phyloP scores from a whole-genome alignment of 2,797 vertebrate species.

The Momotus momota region DNA sequence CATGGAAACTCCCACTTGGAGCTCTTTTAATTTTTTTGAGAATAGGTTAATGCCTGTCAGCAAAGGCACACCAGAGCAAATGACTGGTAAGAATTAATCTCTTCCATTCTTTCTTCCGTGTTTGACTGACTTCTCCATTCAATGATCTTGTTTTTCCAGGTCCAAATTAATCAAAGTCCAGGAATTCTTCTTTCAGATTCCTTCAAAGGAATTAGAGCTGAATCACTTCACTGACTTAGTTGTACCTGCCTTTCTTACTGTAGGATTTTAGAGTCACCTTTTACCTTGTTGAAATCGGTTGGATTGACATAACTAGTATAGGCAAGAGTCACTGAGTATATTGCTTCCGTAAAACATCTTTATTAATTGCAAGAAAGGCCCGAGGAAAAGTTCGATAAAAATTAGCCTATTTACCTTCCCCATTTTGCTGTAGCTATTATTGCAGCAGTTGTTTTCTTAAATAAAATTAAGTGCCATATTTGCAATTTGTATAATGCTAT shows the following conservation, averaged over 20 bases:
- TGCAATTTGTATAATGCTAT: constrained; percentile 34
- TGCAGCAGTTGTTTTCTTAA: constrained; percentile 22
- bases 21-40: not conserved
- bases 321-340: not conserved
- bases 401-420: not conserved
- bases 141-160: not conserved
- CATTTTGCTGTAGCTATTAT: not conserved
- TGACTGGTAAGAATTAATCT: not conserved
- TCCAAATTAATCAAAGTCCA: not conserved
- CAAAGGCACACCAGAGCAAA: not conserved
- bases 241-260: not conserved
- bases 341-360: not conserved
- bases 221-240: not conserved
- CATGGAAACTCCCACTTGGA: not conserved
- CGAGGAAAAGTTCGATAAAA: not conserved
- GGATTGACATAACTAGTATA: not conserved
- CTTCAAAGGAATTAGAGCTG: not conserved
- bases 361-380: not conserved
- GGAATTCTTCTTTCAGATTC: not conserved
- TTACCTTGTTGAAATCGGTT: not conserved
- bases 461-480: constrained; percentile 27
- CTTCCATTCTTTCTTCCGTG: not conserved
- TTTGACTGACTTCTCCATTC: not conserved
- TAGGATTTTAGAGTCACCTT: not conserved
- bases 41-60: not conserved